phyloP scores from a whole-genome alignment of 2,113 vertebrate species.

The Periophthalmus modestus region DNA sequence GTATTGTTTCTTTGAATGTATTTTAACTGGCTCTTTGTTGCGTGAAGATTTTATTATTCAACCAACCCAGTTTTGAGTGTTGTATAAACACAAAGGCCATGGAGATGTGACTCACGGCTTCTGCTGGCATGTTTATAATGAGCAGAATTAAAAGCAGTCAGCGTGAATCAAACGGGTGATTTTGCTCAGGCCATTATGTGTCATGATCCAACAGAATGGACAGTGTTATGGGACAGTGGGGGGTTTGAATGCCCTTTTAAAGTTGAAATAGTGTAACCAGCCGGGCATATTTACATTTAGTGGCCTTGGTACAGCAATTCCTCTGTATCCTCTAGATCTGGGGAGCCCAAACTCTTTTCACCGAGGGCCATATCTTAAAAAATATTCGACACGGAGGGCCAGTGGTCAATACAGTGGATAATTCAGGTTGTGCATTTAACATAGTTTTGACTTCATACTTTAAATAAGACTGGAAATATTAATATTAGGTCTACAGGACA shows the following conservation, averaged over 20 bases:
- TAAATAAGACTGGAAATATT: no score
- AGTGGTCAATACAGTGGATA: no score
- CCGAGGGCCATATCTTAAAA: no score
- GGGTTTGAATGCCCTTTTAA: neutral
- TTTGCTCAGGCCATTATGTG: neutral
- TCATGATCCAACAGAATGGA: slow-evolving; percentile 28
- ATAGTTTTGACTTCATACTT: no score
- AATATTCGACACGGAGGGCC: no score
- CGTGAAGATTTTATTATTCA: slow-evolving; percentile 16
- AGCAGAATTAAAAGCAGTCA: slow-evolving; percentile 5
- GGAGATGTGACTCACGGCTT: slow-evolving; percentile 9
- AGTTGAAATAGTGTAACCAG: slow-evolving; percentile 5
- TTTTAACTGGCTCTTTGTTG: slow-evolving; percentile 5
- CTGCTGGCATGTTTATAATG: slow-evolving; percentile 12
- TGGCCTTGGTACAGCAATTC: neutral
- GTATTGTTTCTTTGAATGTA: neutral
- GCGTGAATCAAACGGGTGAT: slow-evolving; percentile 5
- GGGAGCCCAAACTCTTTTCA: no score
- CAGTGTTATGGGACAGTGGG: neutral
- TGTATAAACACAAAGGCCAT: neutral
- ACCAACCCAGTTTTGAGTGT: slow-evolving; percentile 28
- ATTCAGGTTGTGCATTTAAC: no score
- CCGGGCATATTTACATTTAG: slow-evolving; percentile 16
- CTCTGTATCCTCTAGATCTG: neutral
- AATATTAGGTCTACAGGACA: no score